Percentiles rank a stretch among this genome's conserved stretches.
Evolutionary conservation across 2,888 invertebrate genomes (phyloP).

Genomic region (Brenthis ino): DNA sequence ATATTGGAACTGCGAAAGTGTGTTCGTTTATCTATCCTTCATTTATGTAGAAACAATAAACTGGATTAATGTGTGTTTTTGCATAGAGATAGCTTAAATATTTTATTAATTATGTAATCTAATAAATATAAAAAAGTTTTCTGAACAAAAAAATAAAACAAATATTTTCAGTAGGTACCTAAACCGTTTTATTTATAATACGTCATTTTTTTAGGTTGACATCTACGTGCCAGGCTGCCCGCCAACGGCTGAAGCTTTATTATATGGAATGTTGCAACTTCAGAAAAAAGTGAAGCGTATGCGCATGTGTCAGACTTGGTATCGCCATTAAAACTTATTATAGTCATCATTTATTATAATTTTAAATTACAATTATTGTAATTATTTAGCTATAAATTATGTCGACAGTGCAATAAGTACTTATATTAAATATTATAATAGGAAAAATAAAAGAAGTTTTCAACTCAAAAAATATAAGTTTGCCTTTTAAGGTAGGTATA

Average conservation of each 20-base stretch:
- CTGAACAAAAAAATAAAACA: neutral
- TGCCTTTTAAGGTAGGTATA: too few species aligned
- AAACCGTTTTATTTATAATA: neutral
- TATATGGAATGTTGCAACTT: conserved; percentile 92
- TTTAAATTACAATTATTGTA: neutral
- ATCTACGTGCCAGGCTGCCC: conserved; percentile 97
- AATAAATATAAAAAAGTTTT: neutral
- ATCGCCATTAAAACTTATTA: conserved; percentile 52
- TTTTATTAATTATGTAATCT: too few species aligned
- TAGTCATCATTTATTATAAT: neutral
- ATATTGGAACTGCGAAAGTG: too few species aligned
- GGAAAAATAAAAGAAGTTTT: too few species aligned
- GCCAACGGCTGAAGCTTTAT: conserved; percentile 95
- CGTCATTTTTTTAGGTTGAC: conserved; percentile 76
- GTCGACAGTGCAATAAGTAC: too few species aligned
- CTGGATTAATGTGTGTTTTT: too few species aligned
- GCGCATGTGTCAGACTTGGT: conserved; percentile 79
- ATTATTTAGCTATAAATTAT: conserved; percentile 11
- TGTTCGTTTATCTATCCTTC: too few species aligned
- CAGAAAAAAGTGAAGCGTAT: conserved; percentile 94
- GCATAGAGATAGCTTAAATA: too few species aligned
- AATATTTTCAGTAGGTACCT: neutral
- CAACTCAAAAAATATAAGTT: too few species aligned
- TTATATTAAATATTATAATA: too few species aligned
- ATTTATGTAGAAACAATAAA: too few species aligned